Evolutionary conservation across 1,140 invertebrate species (phyloP).

Genomic region (Caenorhabditis elegans): DNA sequence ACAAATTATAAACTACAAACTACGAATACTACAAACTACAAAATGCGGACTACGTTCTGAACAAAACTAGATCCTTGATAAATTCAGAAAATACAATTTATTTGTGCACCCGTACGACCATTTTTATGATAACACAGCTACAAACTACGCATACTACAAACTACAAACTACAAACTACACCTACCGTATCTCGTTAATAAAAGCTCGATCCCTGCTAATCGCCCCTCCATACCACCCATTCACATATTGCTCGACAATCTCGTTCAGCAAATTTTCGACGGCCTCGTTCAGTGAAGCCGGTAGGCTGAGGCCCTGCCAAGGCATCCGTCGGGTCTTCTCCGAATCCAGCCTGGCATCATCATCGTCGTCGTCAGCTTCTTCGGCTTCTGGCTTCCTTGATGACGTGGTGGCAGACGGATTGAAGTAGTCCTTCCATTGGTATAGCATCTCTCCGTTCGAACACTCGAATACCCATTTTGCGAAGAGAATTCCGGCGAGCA

Average conservation of each 20-base stretch:
- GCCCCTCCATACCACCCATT: slow-evolving; percentile 46
- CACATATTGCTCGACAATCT: slow-evolving; percentile 49
- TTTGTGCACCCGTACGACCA: too few species aligned
- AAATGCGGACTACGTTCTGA: too few species aligned
- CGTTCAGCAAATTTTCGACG: slow-evolving; percentile 42
- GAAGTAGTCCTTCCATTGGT: slow-evolving; percentile 2
- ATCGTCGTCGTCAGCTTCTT: neutral
- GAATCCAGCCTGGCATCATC: neutral
- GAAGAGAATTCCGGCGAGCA: neutral
- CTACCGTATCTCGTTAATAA: slow-evolving; percentile 50
- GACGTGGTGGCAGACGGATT: neutral
- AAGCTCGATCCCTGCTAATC: slow-evolving; percentile 47
- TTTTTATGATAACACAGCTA: too few species aligned
- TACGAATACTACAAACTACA: too few species aligned
- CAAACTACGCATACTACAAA: too few species aligned
- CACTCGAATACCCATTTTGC: slow-evolving; percentile 2
- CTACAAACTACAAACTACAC: too few species aligned
- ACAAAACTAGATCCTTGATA: too few species aligned
- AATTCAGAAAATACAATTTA: too few species aligned
- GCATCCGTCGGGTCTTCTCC: slow-evolving; percentile 23
- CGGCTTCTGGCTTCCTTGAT: neutral
- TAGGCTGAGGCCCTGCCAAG: slow-evolving; percentile 39
- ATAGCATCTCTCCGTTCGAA: neutral
- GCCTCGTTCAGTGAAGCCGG: slow-evolving; percentile 36
- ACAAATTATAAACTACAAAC: too few species aligned